Base-by-base conservation (phyloP, 2,113 vertebrate species). In the Psettodes erumei region DNA sequence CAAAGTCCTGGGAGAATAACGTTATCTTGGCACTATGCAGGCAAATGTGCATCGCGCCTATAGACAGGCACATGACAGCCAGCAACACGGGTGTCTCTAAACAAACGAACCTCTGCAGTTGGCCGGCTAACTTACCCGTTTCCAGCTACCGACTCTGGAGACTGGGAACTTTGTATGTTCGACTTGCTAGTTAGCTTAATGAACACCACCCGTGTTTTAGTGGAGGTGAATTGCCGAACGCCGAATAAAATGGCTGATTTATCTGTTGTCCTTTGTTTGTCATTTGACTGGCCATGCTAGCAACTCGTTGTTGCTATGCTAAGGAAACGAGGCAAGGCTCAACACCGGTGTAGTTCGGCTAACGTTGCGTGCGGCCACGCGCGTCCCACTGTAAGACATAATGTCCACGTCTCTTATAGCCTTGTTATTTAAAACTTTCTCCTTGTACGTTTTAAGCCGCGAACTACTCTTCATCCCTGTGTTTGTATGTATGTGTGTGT, bases 251-350 rank as follows among this genome's bases (percentile, higher is more conserved):
- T 72, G 73, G 71, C 58, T 64, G 51, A 42, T 53, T 56, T 37
- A 19, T 42, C 21, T 38, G 21, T 33, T 79, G 79, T 70, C 74
- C 77, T 77, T 69, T 79, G 80, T 83, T 78, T 79, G 69, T 65
- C 62, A 72, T 66, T 75, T 56, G 54, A 18, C 32, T 27, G 28
- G 28, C 6, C 21, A 54, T 21, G 75, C 55, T 77, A 80, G 45
- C 82, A 65, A 25, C 45, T 38, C 51, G 48, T 27, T 37, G 35
- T 35, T 63, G 59, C 64, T 77, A 74, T 68, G 85, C 66, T 84
- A 88, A 56, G 66, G 73, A 88, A 85, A 79, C 54, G 21, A 45
- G 15, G 10, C 23, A 18, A 30, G 47, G 47, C 47, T 55, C 5
- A 30, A 18, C 15, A 7, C 25, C 32, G 16, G 33, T 48, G 1